These are phyloP conservation scores for Anseranas semipalmata DNA, from an alignment of 2,113 vertebrate species.

Conservation along the genomic window DNA sequence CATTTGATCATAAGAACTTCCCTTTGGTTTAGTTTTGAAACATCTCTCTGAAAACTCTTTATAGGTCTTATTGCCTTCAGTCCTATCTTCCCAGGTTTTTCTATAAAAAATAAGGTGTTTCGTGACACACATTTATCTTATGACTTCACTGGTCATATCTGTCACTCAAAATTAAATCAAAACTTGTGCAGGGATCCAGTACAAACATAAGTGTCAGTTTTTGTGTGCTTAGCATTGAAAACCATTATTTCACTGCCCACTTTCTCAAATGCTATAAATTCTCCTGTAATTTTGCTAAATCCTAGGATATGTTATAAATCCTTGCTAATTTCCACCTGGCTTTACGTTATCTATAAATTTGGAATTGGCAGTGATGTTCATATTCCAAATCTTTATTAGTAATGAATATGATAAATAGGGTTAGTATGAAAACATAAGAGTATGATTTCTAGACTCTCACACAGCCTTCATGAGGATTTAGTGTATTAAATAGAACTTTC, in stretches of 20 bases:
- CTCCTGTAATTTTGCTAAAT: neutral
- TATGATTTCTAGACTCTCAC: neutral
- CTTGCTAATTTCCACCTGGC: neutral
- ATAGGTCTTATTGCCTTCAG: neutral
- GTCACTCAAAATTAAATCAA: neutral
- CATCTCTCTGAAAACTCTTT: neutral
- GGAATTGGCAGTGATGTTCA: neutral
- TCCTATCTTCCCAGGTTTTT: neutral
- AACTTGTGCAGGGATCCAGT: neutral
- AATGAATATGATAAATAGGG: neutral
- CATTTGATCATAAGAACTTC: neutral
- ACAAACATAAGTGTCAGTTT: neutral
- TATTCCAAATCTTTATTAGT: neutral
- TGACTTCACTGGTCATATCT: neutral
- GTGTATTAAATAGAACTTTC: neutral
- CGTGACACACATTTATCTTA: neutral
- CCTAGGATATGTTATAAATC: neutral
- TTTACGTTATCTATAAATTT: conserved; percentile 11
- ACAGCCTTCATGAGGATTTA: neutral
- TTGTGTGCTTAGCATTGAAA: neutral
- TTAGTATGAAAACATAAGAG: neutral
- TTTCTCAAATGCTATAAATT: neutral
- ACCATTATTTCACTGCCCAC: neutral
- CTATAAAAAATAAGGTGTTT: neutral
- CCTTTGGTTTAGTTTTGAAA: neutral